Conservation (phyloP, 1,140 invertebrate genomes). For the Laupala kohalensis region DNA sequence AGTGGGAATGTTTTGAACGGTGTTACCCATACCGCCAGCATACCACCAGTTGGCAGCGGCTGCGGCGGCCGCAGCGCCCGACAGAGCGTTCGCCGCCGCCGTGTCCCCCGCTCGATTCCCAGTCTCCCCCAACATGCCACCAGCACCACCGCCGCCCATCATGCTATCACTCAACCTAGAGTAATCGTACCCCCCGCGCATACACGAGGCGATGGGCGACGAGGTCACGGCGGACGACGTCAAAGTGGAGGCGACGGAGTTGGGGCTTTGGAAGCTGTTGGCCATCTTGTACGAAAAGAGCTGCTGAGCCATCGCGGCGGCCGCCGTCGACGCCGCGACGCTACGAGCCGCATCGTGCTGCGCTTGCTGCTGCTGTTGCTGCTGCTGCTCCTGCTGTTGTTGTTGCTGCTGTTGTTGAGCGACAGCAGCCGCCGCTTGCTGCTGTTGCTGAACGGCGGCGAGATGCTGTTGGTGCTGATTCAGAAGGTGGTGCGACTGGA, state of each 20-base stretch:
- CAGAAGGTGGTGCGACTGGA: constrained; percentile 35
- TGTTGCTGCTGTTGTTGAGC: constrained; percentile 46
- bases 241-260: constrained; percentile 24
- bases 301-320: constrained; percentile 51
- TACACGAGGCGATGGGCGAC: constrained; percentile 24
- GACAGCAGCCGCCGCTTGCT: constrained; percentile 24
- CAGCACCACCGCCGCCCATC: constrained; percentile 16
- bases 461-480: constrained; percentile 31
- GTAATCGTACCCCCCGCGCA: constrained; percentile 40
- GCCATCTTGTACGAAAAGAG: constrained; percentile 69
- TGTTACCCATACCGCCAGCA: constrained; percentile 6
- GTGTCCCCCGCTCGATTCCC: constrained; percentile 23
- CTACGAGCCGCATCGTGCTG: constrained; percentile 33
- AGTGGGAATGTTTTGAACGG: constrained; percentile 8
- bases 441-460: constrained; percentile 47
- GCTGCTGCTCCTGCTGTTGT: constrained; percentile 29
- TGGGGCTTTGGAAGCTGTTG: constrained; percentile 28
- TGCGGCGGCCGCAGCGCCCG: constrained; percentile 28
- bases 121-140: constrained; percentile 24
- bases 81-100: constrained; percentile 27
- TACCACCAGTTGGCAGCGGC: constrained; percentile 48
- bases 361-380: constrained; percentile 29
- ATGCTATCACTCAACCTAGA: constrained; percentile 30
- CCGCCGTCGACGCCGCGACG: constrained; percentile 42
- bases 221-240: constrained; percentile 3